Percentiles rank a stretch among this genome's conserved stretches.
Evolutionary conservation across 2,113 vertebrate genomes (phyloP).

Genomic region (Rhea pennata): DNA sequence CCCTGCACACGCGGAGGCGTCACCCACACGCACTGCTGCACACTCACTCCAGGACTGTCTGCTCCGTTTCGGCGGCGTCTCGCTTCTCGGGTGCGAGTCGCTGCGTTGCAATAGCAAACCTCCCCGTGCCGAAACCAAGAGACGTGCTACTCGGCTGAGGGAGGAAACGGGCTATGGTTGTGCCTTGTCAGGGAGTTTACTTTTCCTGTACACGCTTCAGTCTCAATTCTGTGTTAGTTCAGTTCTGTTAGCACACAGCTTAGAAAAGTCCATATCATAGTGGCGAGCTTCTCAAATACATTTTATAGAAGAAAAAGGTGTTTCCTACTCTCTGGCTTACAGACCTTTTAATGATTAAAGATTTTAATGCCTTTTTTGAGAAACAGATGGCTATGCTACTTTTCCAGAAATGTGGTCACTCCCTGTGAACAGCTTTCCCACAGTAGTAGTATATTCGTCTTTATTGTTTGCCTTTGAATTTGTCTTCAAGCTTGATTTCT

Average conservation of each 20-base stretch:
- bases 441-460: not conserved
- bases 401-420: not conserved
- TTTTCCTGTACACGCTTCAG: not conserved
- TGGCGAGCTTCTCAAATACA: not conserved
- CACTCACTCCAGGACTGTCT: not conserved
- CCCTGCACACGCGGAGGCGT: not conserved
- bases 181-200: conserved; percentile 51
- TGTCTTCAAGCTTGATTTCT: conserved; percentile 18
- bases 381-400: not conserved
- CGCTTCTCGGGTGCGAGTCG: not conserved
- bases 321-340: not conserved
- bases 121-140: not conserved
- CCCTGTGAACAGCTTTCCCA: not conserved
- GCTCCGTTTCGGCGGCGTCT: not conserved
- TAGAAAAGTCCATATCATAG: not conserved
- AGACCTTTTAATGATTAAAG: not conserved
- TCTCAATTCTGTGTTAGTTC: not conserved
- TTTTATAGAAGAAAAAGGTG: not conserved
- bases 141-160: not conserved
- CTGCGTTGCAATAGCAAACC: not conserved
- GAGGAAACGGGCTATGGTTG: not conserved
- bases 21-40: not conserved
- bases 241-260: not conserved
- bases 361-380: not conserved
- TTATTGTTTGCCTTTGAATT: conserved; percentile 32